These are phyloP conservation scores for Chymomyza procnemis DNA, from an alignment of 2,888 invertebrate species.

Conservation along the genomic window DNA sequence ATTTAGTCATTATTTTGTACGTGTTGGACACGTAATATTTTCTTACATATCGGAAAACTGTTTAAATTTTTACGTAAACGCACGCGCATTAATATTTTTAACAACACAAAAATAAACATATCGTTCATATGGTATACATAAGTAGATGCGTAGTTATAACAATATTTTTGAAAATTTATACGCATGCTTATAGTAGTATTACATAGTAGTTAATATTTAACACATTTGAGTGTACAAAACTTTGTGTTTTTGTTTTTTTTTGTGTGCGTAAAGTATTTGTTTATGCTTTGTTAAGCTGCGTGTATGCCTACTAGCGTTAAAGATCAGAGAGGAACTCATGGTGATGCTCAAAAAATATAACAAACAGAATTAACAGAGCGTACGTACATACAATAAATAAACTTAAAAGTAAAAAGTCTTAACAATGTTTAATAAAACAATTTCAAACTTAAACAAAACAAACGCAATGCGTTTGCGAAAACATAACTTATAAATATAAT, in stretches of 20 bases:
- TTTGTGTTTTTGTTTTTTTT: not conserved
- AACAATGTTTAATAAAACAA: constrained; percentile 41
- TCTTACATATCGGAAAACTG: not conserved
- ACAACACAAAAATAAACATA: not conserved
- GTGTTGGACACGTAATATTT: not conserved
- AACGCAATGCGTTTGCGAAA: constrained; percentile 34
- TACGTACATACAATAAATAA: constrained; percentile 55
- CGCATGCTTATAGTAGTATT: not conserved
- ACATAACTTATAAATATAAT: constrained; percentile 27
- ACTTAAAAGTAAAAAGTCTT: constrained; percentile 47
- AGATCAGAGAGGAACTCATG: constrained; percentile 58
- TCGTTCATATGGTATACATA: not conserved
- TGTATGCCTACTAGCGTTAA: too few species aligned
- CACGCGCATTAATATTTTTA: not conserved
- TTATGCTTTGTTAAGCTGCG: not conserved
- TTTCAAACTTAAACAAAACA: constrained; percentile 59
- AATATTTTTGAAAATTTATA: not conserved
- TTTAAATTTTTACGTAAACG: not conserved
- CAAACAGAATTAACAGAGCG: constrained; percentile 4
- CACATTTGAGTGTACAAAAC: not conserved
- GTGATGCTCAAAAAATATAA: constrained; percentile 44
- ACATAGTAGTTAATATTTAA: not conserved
- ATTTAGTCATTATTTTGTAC: not conserved
- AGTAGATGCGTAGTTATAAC: not conserved
- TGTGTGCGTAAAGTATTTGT: not conserved